These are phyloP conservation scores for Sternarchorhynchus goeldii DNA, from an alignment of 2,797 vertebrate species.

Conservation along the genomic window DNA sequence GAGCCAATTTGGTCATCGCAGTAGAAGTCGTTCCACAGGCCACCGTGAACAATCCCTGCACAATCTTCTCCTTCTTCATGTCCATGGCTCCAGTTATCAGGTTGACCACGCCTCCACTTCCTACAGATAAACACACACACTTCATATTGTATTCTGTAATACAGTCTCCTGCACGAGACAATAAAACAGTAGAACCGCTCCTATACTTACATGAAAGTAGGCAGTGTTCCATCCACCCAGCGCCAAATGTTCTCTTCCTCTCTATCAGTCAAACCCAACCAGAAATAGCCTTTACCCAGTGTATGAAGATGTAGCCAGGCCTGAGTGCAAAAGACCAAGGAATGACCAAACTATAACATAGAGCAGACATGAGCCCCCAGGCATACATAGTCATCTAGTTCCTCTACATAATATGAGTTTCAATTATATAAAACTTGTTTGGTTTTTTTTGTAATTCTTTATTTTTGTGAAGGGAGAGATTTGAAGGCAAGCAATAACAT, in stretches of 20 bases:
- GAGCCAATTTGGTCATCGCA: conserved; percentile 89
- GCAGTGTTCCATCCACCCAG: conserved; percentile 87
- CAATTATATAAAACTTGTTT: no score
- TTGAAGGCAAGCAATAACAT: no score
- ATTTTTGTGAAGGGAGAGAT: no score
- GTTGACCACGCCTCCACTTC: conserved; percentile 91
- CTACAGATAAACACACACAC: conserved; percentile 74
- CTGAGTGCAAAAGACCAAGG: conserved; percentile 65
- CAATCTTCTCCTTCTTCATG: conserved; percentile 88
- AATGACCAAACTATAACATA: neutral
- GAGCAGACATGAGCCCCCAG: neutral
- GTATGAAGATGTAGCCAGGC: conserved; percentile 88
- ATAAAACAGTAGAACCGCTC: neutral
- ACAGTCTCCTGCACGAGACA: conserved; percentile 42
- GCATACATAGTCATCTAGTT: no score
- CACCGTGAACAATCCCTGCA: conserved; percentile 84
- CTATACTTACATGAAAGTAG: conserved; percentile 82
- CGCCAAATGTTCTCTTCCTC: conserved; percentile 85
- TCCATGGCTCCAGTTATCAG: conserved; percentile 88
- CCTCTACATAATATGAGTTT: no score
- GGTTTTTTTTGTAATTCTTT: no score
- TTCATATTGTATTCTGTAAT: conserved; percentile 36
- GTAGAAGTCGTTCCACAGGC: conserved; percentile 92
- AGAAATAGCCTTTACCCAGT: conserved; percentile 84
- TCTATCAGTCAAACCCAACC: conserved; percentile 91